Evolutionary conservation across 2,888 invertebrate species (phyloP).

Genomic region (Muscina levida): DNA sequence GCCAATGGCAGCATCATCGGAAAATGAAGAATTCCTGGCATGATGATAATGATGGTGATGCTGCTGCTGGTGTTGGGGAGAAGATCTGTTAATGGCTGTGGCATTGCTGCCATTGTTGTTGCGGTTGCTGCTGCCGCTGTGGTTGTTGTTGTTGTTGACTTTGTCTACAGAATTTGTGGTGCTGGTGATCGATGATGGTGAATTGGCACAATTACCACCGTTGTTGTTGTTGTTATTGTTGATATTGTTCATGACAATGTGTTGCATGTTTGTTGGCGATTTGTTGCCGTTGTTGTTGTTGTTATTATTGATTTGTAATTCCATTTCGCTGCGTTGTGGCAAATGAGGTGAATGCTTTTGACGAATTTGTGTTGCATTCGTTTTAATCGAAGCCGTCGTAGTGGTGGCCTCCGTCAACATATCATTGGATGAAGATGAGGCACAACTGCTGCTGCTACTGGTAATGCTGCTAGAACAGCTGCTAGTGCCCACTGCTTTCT

Average conservation of each 20-base stretch:
- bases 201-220: slow-evolving; percentile 64
- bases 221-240: slow-evolving; percentile 68
- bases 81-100: slow-evolving; percentile 19
- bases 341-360: slow-evolving; percentile 50
- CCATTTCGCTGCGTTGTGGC: slow-evolving; percentile 72
- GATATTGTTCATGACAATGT: slow-evolving; percentile 59
- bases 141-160: slow-evolving; percentile 21
- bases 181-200: slow-evolving; percentile 39
- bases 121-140: slow-evolving; percentile 16
- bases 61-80: slow-evolving; percentile 25
- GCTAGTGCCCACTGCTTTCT: slow-evolving; percentile 64
- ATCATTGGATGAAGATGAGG: slow-evolving; percentile 72
- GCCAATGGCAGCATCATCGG: slow-evolving; percentile 70
- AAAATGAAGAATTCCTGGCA: slow-evolving; percentile 46
- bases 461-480: slow-evolving; percentile 70
- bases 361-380: slow-evolving; percentile 74
- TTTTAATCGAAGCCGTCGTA: slow-evolving; percentile 72
- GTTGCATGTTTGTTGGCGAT: slow-evolving; percentile 64
- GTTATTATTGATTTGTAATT: slow-evolving; percentile 74
- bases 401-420: slow-evolving; percentile 66
- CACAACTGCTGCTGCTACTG: slow-evolving; percentile 72
- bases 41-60: neutral
- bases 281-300: slow-evolving; percentile 69
- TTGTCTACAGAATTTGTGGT: slow-evolving; percentile 46
- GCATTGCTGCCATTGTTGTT: neutral